phyloP scores from a whole-genome alignment of 2,888 invertebrate species.

The Sinelater perroti region DNA sequence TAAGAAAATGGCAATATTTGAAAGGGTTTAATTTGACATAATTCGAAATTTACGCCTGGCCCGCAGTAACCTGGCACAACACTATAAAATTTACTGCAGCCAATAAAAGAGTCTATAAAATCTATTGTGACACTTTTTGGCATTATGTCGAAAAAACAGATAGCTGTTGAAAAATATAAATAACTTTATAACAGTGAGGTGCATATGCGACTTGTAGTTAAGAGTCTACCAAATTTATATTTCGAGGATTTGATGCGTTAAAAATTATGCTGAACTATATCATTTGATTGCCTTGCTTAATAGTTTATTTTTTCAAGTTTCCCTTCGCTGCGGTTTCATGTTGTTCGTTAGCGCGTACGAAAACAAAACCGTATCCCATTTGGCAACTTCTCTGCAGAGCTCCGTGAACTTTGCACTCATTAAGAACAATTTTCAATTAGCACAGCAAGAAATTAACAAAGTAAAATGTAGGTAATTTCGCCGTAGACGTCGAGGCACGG shows the following conservation, averaged over 20 bases:
- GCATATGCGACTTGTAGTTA: too few species aligned
- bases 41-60: not conserved
- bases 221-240: too few species aligned
- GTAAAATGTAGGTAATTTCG: conserved; percentile 22
- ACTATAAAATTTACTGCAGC: not conserved
- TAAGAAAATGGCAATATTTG: not conserved
- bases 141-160: too few species aligned
- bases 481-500: conserved; percentile 19
- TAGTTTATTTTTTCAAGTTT: not conserved
- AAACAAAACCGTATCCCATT: conserved; percentile 15
- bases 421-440: conserved; percentile 27
- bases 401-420: conserved; percentile 23
- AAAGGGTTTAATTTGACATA: not conserved
- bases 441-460: conserved; percentile 23
- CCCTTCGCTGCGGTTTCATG: conserved; percentile 18
- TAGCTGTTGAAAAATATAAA: too few species aligned
- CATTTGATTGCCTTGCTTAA: not conserved
- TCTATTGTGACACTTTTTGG: too few species aligned
- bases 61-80: not conserved
- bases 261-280: too few species aligned
- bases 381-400: conserved; percentile 12
- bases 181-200: too few species aligned
- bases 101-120: too few species aligned
- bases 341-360: conserved; percentile 4
- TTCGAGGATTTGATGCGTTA: not conserved